Evolutionary conservation across 35 echinoderm and acorn worm species (phyloP).

Genomic region (Lytechinus pictus): DNA sequence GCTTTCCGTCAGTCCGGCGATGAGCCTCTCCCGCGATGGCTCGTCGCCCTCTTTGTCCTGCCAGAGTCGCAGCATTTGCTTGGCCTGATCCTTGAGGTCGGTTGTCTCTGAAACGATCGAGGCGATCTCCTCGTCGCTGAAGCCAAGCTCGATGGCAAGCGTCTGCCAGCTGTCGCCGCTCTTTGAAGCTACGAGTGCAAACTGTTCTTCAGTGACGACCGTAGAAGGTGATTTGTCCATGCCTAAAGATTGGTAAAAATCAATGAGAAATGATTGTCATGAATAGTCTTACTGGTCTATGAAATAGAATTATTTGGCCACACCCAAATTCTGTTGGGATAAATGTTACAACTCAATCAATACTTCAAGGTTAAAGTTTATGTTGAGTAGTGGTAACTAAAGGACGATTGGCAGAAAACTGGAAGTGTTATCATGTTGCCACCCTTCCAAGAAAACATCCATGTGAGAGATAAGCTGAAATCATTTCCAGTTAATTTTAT

Average conservation of each 20-base stretch:
- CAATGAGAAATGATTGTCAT: neutral
- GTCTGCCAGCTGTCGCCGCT: constrained; percentile 97
- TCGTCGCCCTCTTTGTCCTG: constrained; percentile 64
- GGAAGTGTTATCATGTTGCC: too few relatives aligned
- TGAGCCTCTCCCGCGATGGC: constrained; percentile 66
- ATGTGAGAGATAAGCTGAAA: too few relatives aligned
- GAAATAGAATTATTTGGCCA: too few relatives aligned
- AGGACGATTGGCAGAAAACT: too few relatives aligned
- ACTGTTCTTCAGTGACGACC: constrained; percentile 53
- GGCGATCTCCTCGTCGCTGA: constrained; percentile 87
- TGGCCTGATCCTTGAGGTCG: constrained; percentile 84
- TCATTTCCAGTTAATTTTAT: too few relatives aligned
- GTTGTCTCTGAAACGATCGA: constrained; percentile 74
- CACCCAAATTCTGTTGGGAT: too few relatives aligned
- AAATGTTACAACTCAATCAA: too few relatives aligned
- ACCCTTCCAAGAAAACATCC: too few relatives aligned
- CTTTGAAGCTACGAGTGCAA: constrained; percentile 68
- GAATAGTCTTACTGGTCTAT: too few relatives aligned
- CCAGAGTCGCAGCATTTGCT: constrained; percentile 70
- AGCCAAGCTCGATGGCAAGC: constrained; percentile 74
- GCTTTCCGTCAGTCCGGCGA: constrained; percentile 80
- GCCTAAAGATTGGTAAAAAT: neutral
- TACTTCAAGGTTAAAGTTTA: too few relatives aligned
- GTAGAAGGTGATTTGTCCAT: neutral
- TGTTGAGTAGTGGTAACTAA: too few relatives aligned